Percentiles rank a stretch among this genome's conserved stretches.
Conservation (phyloP, 1,140 invertebrate genomes). For the Trachymyrmex septentrionalis region DNA sequence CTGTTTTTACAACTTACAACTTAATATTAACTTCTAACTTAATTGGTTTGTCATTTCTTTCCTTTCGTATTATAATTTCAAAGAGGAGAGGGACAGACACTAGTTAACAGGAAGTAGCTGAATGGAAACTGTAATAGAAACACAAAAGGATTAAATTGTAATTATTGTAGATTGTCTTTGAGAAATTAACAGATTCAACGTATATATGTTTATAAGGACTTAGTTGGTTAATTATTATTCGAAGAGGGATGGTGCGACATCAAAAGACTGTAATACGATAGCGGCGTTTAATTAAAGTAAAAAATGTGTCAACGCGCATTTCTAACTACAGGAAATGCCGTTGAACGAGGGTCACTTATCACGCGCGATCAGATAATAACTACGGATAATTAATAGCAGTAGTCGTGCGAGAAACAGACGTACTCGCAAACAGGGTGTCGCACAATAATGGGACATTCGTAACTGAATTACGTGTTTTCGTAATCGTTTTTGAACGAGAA, state of each 20-base stretch:
- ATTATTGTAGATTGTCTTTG: slow-evolving; percentile 8
- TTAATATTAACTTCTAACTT: neutral
- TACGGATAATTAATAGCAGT: slow-evolving; percentile 7
- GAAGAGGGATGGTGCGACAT: neutral
- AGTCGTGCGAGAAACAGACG: neutral
- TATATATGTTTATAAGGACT: neutral
- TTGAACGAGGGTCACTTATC: neutral
- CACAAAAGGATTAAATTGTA: slow-evolving; percentile 8
- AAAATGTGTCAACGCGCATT: slow-evolving; percentile 16
- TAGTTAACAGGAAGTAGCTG: neutral
- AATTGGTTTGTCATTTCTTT: neutral
- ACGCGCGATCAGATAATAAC: neutral
- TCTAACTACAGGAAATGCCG: neutral
- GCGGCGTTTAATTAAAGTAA: slow-evolving; percentile 19
- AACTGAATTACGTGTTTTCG: slow-evolving; percentile 13
- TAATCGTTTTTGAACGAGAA: slow-evolving; percentile 27
- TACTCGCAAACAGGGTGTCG: neutral
- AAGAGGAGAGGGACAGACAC: neutral
- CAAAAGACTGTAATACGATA: slow-evolving; percentile 26
- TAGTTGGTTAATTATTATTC: slow-evolving; percentile 28
- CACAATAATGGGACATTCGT: neutral
- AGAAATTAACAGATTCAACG: neutral
- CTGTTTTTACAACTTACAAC: neutral
- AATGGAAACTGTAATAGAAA: neutral
- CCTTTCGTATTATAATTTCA: neutral